Evolutionary conservation across 2,113 vertebrate species (phyloP), one percentile per base, ranked within the genome.

Genomic region (Antennarius striatus): DNA sequence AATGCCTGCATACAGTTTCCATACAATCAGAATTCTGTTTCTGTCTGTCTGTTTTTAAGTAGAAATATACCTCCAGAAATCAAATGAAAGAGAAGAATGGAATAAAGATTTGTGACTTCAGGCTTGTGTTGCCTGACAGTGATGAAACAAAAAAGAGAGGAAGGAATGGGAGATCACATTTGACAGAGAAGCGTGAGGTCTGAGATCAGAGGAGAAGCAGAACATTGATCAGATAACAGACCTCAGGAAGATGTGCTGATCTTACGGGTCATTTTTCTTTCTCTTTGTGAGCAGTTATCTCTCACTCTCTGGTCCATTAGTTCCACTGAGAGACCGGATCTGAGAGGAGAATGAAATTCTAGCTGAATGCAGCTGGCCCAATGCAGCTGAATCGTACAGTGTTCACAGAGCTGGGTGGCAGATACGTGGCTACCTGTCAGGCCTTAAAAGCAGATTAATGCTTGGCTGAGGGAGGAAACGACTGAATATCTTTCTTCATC

Each of bases 231-330:
- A 55, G 77, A 77, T 30, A 60, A 36, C 56, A 36, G 30, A 30
- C 40, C 63, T 30, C 39, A 32, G 42, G 45, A 71, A 15, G 49
- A 59, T 52, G 45, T 32, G 8, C 42, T 15, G 36, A 28, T 68
- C 22, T 28, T 52, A 43, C 47, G 49, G 51, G 61, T 53, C 58
- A 70, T 73, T 59, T 50, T 22, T n/a, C 4, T 68, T 11, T 80
- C n/a, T 70, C 7, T 53, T 40, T 47, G 42, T 11, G 6, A 10
- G 46, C 9, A 5, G 13, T 54, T 56, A 47, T 5, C 55, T 79
- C 50, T 81, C 59, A 48, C 63, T 64, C 57, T 61, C n/a, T 59
- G 56, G n/a, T 59, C 57, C 64, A 75, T 77, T 71, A 81, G 69
- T 52, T 76, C 63, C 28, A 63, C 53, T 62, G 80, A 79, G 75